Conservation (phyloP, 2,888 invertebrate genomes). For the Aphodius granarius region DNA sequence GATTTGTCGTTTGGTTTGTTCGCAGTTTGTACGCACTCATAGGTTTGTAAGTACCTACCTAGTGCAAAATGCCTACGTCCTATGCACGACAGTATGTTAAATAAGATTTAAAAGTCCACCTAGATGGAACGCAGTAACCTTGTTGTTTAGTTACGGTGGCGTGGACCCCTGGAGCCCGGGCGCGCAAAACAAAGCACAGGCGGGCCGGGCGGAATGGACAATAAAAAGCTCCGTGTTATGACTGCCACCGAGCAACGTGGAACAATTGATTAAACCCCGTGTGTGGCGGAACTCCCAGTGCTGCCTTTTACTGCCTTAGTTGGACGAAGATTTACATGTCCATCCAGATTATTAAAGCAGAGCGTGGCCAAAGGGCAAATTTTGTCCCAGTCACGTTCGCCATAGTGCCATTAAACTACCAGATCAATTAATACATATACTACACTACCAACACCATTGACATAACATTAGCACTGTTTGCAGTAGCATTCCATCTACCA, state of each 20-base stretch:
- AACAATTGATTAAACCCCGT: slow-evolving; percentile 12
- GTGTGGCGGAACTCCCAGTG: slow-evolving; percentile 11
- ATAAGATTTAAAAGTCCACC: not conserved
- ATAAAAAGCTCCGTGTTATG: slow-evolving; percentile 36
- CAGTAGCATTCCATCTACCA: no score
- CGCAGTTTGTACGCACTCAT: no score
- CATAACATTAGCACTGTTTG: not conserved
- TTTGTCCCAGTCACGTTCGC: slow-evolving; percentile 31
- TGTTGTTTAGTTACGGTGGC: slow-evolving; percentile 14
- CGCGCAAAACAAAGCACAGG: slow-evolving; percentile 1
- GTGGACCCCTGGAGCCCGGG: not conserved
- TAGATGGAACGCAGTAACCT: slow-evolving; percentile 1
- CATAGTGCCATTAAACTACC: slow-evolving; percentile 11
- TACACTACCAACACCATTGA: not conserved
- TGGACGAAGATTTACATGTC: slow-evolving; percentile 15
- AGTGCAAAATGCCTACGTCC: not conserved
- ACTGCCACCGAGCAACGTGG: slow-evolving; percentile 27
- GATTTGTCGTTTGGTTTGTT: no score
- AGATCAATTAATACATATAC: not conserved
- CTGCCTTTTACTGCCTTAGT: slow-evolving; percentile 15
- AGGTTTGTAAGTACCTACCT: no score
- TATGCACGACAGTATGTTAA: not conserved
- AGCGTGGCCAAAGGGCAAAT: slow-evolving; percentile 31
- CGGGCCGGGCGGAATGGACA: slow-evolving; percentile 14
- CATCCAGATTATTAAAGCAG: slow-evolving; percentile 28